These are phyloP conservation scores for Urocitellus parryii DNA, from an alignment of 2,113 vertebrate species.

Conservation along the genomic window DNA sequence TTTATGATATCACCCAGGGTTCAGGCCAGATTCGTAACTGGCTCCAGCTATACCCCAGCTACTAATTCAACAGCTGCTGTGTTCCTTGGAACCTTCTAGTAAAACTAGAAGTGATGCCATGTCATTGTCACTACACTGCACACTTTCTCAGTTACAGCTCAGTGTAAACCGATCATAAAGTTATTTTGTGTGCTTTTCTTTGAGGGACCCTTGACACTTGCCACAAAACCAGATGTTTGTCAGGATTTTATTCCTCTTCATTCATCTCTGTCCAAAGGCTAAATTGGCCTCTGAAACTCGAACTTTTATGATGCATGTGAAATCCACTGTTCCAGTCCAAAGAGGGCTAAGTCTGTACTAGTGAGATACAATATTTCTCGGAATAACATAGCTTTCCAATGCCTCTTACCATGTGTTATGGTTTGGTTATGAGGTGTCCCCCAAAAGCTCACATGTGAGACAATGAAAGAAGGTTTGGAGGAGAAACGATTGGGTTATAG, in stretches of 20 bases:
- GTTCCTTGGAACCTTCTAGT: background rate
- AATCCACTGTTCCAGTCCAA: background rate
- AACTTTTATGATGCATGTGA: slow-evolving; percentile 19
- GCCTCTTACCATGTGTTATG: background rate
- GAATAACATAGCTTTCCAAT: background rate
- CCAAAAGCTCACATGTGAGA: too few relatives aligned
- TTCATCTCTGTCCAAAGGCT: background rate
- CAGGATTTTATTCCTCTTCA: slow-evolving; percentile 32
- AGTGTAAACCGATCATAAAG: slow-evolving; percentile 1
- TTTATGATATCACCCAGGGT: background rate
- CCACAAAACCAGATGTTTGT: slow-evolving; percentile 35
- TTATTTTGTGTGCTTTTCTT: slow-evolving; percentile 34
- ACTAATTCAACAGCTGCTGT: background rate
- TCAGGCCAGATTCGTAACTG: background rate
- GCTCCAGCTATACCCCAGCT: background rate
- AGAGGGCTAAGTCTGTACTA: background rate
- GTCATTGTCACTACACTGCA: background rate
- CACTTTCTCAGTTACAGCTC: background rate
- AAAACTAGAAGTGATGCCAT: background rate
- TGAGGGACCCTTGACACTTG: background rate
- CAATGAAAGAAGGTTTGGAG: too few relatives aligned
- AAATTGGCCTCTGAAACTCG: slow-evolving; percentile 38
- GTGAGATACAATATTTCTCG: background rate
- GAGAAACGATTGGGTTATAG: too few relatives aligned
- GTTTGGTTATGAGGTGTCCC: too few relatives aligned